Conservation (phyloP, 2,888 invertebrate genomes). For the Limnephilus marmoratus region DNA sequence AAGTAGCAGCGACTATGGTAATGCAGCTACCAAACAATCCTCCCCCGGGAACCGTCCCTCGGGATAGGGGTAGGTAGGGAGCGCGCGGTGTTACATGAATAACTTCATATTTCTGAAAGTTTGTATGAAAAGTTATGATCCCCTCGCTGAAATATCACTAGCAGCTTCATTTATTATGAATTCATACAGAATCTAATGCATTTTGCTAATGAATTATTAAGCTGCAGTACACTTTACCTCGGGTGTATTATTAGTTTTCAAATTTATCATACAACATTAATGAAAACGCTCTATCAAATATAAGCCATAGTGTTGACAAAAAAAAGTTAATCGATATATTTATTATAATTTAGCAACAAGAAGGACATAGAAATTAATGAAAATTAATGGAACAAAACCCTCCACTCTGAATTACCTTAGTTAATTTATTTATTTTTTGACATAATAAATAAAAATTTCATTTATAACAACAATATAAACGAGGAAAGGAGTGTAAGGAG, state of each 20-base stretch:
- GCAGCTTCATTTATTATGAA: constrained; percentile 19
- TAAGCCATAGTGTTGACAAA: not conserved
- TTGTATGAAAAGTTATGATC: constrained; percentile 44
- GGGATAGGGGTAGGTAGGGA: constrained; percentile 10
- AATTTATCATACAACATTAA: not conserved
- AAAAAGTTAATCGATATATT: not conserved
- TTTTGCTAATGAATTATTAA: not conserved
- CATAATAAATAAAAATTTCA: no score
- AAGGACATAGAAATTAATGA: no score
- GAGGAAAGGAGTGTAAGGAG: no score
- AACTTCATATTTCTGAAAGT: constrained; percentile 50
- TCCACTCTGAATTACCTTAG: no score
- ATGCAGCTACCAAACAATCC: constrained; percentile 38
- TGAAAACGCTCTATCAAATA: not conserved
- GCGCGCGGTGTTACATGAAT: constrained; percentile 25
- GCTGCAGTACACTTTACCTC: not conserved
- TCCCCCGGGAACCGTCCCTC: not conserved
- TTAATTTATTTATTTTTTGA: no score
- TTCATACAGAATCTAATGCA: not conserved
- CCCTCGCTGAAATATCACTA: constrained; percentile 26
- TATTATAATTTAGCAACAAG: not conserved
- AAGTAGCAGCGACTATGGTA: constrained; percentile 7
- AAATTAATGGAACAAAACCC: no score
- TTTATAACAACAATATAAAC: no score
- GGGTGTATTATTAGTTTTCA: not conserved